A percentile compares a stretch with the other conserved stretches of the same genome.
Evolutionary conservation across 2,113 vertebrate species (phyloP).

Genomic region (Kryptolebias marmoratus): DNA sequence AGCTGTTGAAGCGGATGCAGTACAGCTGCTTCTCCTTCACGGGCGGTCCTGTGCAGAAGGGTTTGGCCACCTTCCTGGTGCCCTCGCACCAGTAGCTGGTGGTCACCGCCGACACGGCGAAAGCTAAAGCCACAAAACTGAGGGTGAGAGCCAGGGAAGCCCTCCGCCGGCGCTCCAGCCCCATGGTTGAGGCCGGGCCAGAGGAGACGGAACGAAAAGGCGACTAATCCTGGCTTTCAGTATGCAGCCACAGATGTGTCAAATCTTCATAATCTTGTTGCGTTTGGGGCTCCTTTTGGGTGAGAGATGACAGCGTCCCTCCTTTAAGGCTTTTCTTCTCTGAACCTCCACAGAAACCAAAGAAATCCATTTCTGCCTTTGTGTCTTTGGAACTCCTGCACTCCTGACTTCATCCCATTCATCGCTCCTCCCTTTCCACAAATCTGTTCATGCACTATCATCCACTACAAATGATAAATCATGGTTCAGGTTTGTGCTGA

Average conservation of each 20-base stretch:
- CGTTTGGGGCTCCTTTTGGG: slow-evolving; percentile 59
- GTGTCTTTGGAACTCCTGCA: slow-evolving; percentile 14
- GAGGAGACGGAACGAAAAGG: slow-evolving; percentile 59
- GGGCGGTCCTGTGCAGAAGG: slow-evolving; percentile 82
- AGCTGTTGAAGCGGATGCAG: slow-evolving; percentile 85
- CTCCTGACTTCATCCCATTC: slow-evolving; percentile 11
- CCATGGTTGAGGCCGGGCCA: slow-evolving; percentile 71
- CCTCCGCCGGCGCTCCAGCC: slow-evolving; percentile 77
- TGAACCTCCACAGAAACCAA: slow-evolving; percentile 7
- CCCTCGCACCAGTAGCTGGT: slow-evolving; percentile 95
- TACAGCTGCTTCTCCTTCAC: slow-evolving; percentile 71
- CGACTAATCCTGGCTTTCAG: slow-evolving; percentile 73
- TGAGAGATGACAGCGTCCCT: slow-evolving; percentile 32
- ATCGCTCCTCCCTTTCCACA: slow-evolving; percentile 64
- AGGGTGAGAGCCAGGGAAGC: slow-evolving; percentile 85
- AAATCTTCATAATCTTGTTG: slow-evolving; percentile 77
- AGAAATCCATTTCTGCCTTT: slow-evolving; percentile 34
- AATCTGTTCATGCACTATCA: slow-evolving; percentile 59
- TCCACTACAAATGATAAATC: slow-evolving; percentile 74
- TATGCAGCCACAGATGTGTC: slow-evolving; percentile 66
- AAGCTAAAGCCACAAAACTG: slow-evolving; percentile 83
- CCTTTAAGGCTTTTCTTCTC: slow-evolving; percentile 23
- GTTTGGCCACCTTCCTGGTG: slow-evolving; percentile 86
- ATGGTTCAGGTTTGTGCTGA: slow-evolving; percentile 53
- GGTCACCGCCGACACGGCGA: slow-evolving; percentile 85